phyloP scores from a whole-genome alignment of 2,113 vertebrate genomes.

The Alosa alosa region DNA sequence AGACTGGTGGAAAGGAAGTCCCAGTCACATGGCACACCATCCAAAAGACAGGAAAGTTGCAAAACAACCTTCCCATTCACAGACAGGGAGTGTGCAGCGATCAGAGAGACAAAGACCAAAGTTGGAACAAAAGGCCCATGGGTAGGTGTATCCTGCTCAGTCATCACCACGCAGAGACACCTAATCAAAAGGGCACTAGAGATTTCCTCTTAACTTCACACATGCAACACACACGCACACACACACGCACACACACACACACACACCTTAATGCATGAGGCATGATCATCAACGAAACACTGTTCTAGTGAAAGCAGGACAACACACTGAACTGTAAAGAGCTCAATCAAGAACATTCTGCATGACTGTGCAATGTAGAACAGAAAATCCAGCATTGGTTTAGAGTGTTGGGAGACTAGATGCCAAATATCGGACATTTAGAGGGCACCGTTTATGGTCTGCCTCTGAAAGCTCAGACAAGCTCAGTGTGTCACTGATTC shows the following conservation, averaged over 20 bases:
- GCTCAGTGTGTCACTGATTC: background rate
- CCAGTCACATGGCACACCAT: background rate
- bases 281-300: background rate
- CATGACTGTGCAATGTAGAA: background rate
- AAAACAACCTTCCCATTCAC: background rate
- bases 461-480: background rate
- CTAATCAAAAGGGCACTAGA: background rate
- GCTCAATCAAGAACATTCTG: background rate
- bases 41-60: background rate
- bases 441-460: background rate
- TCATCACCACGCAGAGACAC: background rate
- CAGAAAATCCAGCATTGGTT: background rate
- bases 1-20: background rate
- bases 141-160: background rate
- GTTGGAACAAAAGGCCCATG: background rate
- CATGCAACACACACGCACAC: constrained; percentile 10
- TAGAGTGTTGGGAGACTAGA: background rate
- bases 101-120: background rate
- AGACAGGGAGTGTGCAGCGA: background rate
- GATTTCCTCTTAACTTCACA: background rate
- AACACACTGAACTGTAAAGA: background rate
- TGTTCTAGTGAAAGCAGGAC: background rate
- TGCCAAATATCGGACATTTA: background rate
- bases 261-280: background rate
- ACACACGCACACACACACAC: constrained; percentile 22